Conservation (phyloP, 1,140 invertebrate species). For the Nephila pilipes region DNA sequence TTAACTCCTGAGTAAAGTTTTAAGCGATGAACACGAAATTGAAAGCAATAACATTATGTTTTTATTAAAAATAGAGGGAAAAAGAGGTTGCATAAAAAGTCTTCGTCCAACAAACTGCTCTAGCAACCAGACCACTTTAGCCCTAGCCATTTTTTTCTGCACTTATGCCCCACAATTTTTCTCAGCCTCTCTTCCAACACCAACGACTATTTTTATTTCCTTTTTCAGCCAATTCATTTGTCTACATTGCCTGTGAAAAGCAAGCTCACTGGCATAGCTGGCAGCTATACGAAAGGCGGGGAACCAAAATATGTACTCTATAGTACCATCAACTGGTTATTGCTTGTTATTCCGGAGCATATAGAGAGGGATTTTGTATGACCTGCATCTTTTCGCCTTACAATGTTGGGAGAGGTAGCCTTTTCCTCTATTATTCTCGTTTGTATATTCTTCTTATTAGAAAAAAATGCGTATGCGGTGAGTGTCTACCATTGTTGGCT, state of each 20-base stretch:
- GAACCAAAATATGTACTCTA: constrained; percentile 36
- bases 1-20: too few species aligned
- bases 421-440: constrained; percentile 15
- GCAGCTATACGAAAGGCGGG: neutral
- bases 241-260: constrained; percentile 12
- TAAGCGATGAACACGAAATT: too few species aligned
- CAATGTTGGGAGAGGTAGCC: neutral
- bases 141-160: neutral
- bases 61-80: neutral
- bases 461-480: constrained; percentile 12
- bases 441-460: constrained; percentile 12
- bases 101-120: neutral
- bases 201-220: constrained; percentile 42
- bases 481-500: constrained; percentile 56
- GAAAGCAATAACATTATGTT: neutral
- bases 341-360: constrained; percentile 68
- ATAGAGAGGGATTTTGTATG: constrained; percentile 62
- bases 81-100: neutral
- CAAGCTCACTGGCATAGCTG: neutral
- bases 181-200: neutral
- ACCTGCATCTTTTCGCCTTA: neutral
- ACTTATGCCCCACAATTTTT: constrained; percentile 25
- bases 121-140: constrained; percentile 40
- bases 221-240: constrained; percentile 43
- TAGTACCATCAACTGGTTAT: constrained; percentile 69